Evolutionary conservation across 2,888 invertebrate species (phyloP), one percentile per base, ranked within the genome.

Genomic region (Vanessa cardui): DNA sequence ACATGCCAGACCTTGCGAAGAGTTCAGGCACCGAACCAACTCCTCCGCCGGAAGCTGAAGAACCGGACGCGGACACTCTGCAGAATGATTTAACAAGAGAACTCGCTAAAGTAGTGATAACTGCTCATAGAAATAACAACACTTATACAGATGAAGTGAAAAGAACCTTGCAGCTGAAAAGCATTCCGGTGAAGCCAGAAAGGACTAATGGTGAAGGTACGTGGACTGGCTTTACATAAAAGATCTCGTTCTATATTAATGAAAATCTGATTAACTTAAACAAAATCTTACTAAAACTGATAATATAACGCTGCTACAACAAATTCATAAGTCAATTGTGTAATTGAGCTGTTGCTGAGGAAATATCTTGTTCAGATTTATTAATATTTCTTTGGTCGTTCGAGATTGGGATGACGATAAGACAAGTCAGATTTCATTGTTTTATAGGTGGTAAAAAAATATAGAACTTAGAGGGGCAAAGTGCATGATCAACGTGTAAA

Each of bases 91-190:
- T 81, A 59, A 80, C 84, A 45, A 85, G 80, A 73, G 86, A 89
- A 62, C 77, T 89, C 44, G 87, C 93, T 50, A 93, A 92, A 77
- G 86, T 93, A 71, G 90, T 94, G 66, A 93, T 94, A 56, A 70
- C 77, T 0, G 98, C 98, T 7, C 98, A 99, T 87, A 96, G 96
- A 78, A 95, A 95, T 76, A 96, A 98, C 87, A 98, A 98, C 90
- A 95, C 96, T 72, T 98, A 97, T 87, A 97, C 97, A 21, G 97
- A 98, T 79, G 98, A 98, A 80, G 95, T 96, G 76, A 96, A 96
- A 94, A 81, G 74, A 21, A 77, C 80, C 0, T 70, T 87, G 50
- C 79, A 78, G 44, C 77, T 80, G 20, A 79, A 75, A 15, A 72
- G 75, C 7, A 72, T 86, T 65, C 68, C 79, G 7, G 62, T 84